phyloP scores from a whole-genome alignment of 2,888 invertebrate genomes.

The Conistra vaccinii region DNA sequence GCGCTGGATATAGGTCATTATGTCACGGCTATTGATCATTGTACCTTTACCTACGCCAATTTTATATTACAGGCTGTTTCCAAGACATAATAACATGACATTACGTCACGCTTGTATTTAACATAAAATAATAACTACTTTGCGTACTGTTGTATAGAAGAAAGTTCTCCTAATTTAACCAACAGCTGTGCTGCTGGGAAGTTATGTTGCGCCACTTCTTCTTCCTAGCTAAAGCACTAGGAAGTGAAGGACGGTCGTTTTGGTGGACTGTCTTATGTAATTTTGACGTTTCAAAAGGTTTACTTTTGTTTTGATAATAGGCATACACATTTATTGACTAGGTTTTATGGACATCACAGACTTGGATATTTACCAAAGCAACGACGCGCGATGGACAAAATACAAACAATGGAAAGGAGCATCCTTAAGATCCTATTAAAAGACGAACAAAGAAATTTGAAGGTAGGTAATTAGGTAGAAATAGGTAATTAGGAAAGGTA shows the following conservation, averaged over 20 bases:
- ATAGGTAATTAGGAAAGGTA: too few relatives aligned
- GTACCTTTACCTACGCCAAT: not conserved
- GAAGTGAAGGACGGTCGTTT: not conserved
- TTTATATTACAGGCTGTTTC: constrained; percentile 8
- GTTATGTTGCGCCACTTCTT: not conserved
- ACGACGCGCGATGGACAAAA: too few relatives aligned
- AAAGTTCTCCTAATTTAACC: not conserved
- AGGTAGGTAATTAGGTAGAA: too few relatives aligned
- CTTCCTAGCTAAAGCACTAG: not conserved
- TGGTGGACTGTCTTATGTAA: not conserved
- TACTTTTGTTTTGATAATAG: too few relatives aligned
- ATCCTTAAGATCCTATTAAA: too few relatives aligned
- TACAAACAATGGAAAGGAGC: too few relatives aligned
- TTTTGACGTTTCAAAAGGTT: not conserved
- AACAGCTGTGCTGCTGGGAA: not conserved
- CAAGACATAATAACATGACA: constrained; percentile 13
- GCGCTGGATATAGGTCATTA: constrained; percentile 45
- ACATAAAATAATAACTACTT: not conserved
- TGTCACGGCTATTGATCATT: constrained; percentile 42
- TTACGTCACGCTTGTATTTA: not conserved
- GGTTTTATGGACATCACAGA: too few relatives aligned
- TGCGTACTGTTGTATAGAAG: not conserved
- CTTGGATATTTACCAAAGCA: too few relatives aligned
- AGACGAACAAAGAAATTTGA: too few relatives aligned
- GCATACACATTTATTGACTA: too few relatives aligned